These are phyloP conservation scores for Tyria jacobaeae DNA, from an alignment of 2,888 invertebrate genomes.

Conservation along the genomic window DNA sequence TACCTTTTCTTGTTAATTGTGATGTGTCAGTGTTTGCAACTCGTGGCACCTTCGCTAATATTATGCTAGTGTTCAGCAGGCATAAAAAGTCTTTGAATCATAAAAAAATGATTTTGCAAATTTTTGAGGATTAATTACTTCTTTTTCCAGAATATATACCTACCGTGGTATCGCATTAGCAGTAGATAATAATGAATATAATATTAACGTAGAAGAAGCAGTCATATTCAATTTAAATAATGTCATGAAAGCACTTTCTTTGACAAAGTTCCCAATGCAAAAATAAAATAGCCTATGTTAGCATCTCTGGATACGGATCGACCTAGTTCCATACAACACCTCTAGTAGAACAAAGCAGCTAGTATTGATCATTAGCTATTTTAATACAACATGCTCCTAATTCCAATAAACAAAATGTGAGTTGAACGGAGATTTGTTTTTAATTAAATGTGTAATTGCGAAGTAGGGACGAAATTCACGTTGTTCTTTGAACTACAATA, in stretches of 20 bases:
- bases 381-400: constrained; percentile 19
- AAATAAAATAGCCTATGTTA: constrained; percentile 8
- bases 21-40: too few species aligned
- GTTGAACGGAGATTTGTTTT: constrained; percentile 2
- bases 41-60: too few species aligned
- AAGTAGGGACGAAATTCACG: neutral
- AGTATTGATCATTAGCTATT: constrained; percentile 50
- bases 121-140: too few species aligned
- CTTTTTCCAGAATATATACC: too few species aligned
- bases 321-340: constrained; percentile 41
- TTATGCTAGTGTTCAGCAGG: too few species aligned
- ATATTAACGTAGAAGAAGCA: neutral
- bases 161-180: neutral
- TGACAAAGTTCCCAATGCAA: constrained; percentile 11
- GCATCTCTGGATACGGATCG: constrained; percentile 29
- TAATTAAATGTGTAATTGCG: constrained; percentile 3
- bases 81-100: too few species aligned
- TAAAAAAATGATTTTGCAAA: too few species aligned
- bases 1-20: too few species aligned
- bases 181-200: neutral
- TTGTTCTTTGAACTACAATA: neutral
- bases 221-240: too few species aligned
- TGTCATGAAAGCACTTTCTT: constrained; percentile 1
- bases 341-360: constrained; percentile 23
- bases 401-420: constrained; percentile 3